These are phyloP conservation scores for Drosophila teissieri DNA, from an alignment of 1,140 invertebrate genomes.

Conservation along the genomic window DNA sequence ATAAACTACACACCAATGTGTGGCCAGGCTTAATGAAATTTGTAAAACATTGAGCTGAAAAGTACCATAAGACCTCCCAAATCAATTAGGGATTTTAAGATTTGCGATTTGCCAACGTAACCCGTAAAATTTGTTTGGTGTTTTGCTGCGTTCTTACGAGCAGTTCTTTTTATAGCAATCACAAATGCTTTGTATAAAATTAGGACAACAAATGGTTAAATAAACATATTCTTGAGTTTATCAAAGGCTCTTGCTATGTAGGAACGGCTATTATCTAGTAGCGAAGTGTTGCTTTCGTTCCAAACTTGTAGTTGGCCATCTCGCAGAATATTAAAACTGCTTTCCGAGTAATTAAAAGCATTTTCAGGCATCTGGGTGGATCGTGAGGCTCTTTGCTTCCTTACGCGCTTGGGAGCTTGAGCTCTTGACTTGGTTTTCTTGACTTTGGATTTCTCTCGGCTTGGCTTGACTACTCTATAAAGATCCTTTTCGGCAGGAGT, in stretches of 20 bases:
- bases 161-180: neutral
- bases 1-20: too few species aligned
- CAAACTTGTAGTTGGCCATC: neutral
- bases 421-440: neutral
- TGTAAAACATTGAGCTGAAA: too few species aligned
- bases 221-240: neutral
- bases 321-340: neutral
- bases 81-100: too few species aligned
- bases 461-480: neutral
- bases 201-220: neutral
- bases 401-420: neutral
- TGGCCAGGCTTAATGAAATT: too few species aligned
- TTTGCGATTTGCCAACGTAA: too few species aligned
- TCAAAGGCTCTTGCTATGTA: neutral
- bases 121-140: neutral
- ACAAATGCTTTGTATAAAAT: neutral
- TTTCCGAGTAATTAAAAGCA: neutral
- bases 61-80: too few species aligned
- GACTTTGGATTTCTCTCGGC: neutral
- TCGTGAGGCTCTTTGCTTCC: neutral
- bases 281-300: too few species aligned
- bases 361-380: neutral
- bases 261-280: too few species aligned
- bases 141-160: neutral
- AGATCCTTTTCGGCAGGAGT: neutral